Conservation (phyloP, 2,888 invertebrate species). For the Hyposoter didymator region DNA sequence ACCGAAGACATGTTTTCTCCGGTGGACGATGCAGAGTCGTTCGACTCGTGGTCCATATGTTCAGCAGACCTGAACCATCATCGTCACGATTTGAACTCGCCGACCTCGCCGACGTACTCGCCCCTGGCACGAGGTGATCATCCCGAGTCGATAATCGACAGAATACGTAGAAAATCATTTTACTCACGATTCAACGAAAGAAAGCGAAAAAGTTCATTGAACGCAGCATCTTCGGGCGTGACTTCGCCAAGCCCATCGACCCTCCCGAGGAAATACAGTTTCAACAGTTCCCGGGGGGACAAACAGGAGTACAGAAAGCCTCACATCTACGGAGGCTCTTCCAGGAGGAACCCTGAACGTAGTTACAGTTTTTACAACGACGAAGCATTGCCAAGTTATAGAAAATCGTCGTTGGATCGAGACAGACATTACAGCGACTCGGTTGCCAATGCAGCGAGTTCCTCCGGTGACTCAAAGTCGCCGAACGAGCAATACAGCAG, state of each 20-base stretch:
- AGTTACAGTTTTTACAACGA: constrained; percentile 76
- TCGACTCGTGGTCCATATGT: constrained; percentile 89
- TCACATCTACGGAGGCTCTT: constrained; percentile 52
- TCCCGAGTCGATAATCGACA: constrained; percentile 91
- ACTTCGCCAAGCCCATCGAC: constrained; percentile 77
- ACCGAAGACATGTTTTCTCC: constrained; percentile 84
- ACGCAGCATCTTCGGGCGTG: constrained; percentile 85
- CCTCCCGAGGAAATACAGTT: constrained; percentile 84
- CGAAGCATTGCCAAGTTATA: constrained; percentile 68
- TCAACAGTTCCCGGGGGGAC: constrained; percentile 76
- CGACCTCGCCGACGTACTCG: constrained; percentile 83
- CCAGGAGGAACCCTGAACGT: constrained; percentile 74
- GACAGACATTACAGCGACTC: constrained; percentile 75
- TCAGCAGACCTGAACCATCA: constrained; percentile 84
- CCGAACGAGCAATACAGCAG: constrained; percentile 72
- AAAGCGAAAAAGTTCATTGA: constrained; percentile 89
- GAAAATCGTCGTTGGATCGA: constrained; percentile 77
- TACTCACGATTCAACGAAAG: constrained; percentile 95
- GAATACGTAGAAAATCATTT: constrained; percentile 95
- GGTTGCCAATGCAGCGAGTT: constrained; percentile 56
- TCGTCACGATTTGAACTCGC: constrained; percentile 82
- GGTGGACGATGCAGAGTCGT: constrained; percentile 86
- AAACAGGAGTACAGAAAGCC: constrained; percentile 66
- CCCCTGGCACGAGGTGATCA: constrained; percentile 73
- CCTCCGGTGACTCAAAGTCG: constrained; percentile 73